phyloP scores from a whole-genome alignment of 2,888 invertebrate species.

The Hypomecis punctinalis region DNA sequence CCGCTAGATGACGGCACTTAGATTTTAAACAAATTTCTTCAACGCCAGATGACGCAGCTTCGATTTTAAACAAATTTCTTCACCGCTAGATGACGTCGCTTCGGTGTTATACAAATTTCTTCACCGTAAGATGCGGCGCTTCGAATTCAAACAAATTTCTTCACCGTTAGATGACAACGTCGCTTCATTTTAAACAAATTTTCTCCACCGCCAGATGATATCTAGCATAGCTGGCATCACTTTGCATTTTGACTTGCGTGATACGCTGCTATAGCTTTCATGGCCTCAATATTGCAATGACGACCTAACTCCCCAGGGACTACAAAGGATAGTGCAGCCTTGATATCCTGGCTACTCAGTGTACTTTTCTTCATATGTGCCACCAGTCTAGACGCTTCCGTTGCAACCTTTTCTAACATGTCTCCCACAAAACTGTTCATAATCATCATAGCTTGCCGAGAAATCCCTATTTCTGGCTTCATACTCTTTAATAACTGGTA shows the following conservation, averaged over 20 bases:
- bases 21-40: background rate
- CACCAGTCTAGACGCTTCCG: background rate
- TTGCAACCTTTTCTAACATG: constrained; percentile 5
- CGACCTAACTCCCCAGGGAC: background rate
- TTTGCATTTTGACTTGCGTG: background rate
- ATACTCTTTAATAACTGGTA: background rate
- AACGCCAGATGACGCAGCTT: too few species aligned
- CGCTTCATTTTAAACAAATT: background rate
- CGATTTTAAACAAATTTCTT: too few species aligned
- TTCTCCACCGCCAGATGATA: too few species aligned
- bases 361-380: constrained; percentile 2
- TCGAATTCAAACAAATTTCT: too few species aligned
- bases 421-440: constrained; percentile 2
- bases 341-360: background rate
- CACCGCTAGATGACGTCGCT: too few species aligned
- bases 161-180: too few species aligned
- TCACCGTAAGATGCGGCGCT: too few species aligned
- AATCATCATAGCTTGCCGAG: constrained; percentile 5
- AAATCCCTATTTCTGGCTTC: constrained; percentile 1
- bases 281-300: background rate
- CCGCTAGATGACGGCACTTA: too few species aligned
- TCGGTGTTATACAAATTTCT: too few species aligned
- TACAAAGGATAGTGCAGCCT: background rate
- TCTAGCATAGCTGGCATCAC: background rate
- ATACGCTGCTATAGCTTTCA: background rate